A percentile compares a stretch with the other conserved stretches of the same genome.
These are phyloP conservation scores for Spisula subtruncata DNA, from an alignment of 2,888 invertebrate species.

Conservation along the genomic window DNA sequence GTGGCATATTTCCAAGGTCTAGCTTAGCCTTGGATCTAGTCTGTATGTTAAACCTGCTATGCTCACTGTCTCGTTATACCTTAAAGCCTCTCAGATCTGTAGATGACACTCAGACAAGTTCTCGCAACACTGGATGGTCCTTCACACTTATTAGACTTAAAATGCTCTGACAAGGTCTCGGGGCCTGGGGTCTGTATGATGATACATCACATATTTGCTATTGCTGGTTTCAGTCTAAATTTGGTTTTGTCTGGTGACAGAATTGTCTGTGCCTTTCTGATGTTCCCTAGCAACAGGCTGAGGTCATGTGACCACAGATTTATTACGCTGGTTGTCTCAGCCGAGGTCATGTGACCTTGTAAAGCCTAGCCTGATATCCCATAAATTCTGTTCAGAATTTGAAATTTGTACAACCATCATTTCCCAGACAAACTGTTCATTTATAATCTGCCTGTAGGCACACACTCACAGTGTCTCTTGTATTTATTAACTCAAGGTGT, in stretches of 20 bases:
- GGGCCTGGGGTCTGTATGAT: neutral
- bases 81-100: no score
- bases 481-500: conserved; percentile 10
- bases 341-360: neutral
- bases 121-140: no score
- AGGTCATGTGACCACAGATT: neutral
- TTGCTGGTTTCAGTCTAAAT: neutral
- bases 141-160: no score
- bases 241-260: neutral
- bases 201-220: neutral
- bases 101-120: no score
- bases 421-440: neutral
- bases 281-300: neutral
- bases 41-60: no score
- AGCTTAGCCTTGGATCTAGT: no score
- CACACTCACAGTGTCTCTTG: neutral
- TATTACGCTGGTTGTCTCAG: neutral
- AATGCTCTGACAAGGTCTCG: no score
- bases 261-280: neutral
- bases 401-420: neutral
- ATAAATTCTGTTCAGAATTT: neutral
- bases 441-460: conserved; percentile 1
- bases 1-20: no score
- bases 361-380: neutral
- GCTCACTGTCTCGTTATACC: no score